Conservation (phyloP, 2,113 vertebrate genomes). For the Pimephales promelas region DNA sequence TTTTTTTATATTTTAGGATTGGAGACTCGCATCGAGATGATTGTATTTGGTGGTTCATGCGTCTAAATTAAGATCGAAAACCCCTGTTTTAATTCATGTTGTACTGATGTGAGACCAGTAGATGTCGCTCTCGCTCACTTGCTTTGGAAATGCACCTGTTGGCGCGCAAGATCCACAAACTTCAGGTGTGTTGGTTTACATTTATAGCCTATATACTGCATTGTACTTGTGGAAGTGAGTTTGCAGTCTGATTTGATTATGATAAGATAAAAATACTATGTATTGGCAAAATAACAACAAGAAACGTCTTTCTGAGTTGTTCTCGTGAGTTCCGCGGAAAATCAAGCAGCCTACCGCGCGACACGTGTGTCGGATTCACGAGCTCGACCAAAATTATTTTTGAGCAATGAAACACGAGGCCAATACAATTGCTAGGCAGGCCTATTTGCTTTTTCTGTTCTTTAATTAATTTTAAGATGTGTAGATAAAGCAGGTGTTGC, state of each 20-base stretch:
- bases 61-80: too few relatives aligned
- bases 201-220: neutral
- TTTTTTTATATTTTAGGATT: too few relatives aligned
- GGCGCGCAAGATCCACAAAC: neutral
- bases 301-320: neutral
- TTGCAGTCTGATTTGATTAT: neutral
- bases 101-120: neutral
- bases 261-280: neutral
- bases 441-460: too few relatives aligned
- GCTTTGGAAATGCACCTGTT: neutral
- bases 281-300: neutral
- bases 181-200: neutral
- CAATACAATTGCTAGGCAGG: too few relatives aligned
- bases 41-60: too few relatives aligned
- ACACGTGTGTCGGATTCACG: neutral
- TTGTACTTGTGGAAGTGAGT: neutral
- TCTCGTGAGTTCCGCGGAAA: too few relatives aligned
- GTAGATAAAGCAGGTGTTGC: too few relatives aligned
- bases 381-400: neutral
- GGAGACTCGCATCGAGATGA: too few relatives aligned
- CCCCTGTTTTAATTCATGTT: neutral
- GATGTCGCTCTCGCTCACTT: neutral
- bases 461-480: neutral
- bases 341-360: too few relatives aligned
- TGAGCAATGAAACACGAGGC: too few relatives aligned